phyloP scores from a whole-genome alignment of 2,888 invertebrate genomes.

The Netelia inedita region DNA sequence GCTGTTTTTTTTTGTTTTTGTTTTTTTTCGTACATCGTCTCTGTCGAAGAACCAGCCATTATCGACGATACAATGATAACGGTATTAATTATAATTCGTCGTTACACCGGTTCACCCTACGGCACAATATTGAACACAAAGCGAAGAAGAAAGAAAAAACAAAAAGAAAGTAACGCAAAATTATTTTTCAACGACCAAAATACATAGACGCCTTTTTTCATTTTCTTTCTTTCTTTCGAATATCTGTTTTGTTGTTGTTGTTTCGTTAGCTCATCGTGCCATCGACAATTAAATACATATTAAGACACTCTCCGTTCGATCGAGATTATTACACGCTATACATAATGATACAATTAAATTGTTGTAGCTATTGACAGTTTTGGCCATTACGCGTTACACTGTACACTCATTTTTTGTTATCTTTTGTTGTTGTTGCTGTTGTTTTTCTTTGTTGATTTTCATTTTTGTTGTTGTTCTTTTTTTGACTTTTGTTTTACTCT shows the following conservation, averaged over 20 bases:
- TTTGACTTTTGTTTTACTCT: slow-evolving; percentile 43
- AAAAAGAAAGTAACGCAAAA: slow-evolving; percentile 1
- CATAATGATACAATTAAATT: slow-evolving; percentile 29
- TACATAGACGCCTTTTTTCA: slow-evolving; percentile 32
- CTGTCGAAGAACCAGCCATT: slow-evolving; percentile 15
- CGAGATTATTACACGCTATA: slow-evolving; percentile 43
- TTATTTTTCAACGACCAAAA: slow-evolving; percentile 19
- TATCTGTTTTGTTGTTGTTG: no score
- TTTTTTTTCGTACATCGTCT: background rate
- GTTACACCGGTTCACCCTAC: slow-evolving; percentile 40
- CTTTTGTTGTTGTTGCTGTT: slow-evolving; percentile 18
- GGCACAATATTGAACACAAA: slow-evolving; percentile 2
- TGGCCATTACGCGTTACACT: slow-evolving; percentile 67
- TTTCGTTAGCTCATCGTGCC: background rate
- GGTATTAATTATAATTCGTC: slow-evolving; percentile 33
- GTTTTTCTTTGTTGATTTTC: slow-evolving; percentile 3
- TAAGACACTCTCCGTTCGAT: slow-evolving; percentile 58
- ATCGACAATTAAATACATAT: slow-evolving; percentile 48
- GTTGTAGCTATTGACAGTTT: slow-evolving; percentile 61
- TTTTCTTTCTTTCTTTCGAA: background rate
- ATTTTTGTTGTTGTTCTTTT: slow-evolving; percentile 23
- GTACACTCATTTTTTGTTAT: slow-evolving; percentile 60
- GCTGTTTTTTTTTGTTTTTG: background rate
- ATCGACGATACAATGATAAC: slow-evolving; percentile 2
- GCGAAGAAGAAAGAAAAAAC: slow-evolving; percentile 5